A percentile compares a stretch with the other conserved stretches of the same genome.
Evolutionary conservation across 2,888 invertebrate species (phyloP).

Genomic region (Eudasyphora cyanicolor): DNA sequence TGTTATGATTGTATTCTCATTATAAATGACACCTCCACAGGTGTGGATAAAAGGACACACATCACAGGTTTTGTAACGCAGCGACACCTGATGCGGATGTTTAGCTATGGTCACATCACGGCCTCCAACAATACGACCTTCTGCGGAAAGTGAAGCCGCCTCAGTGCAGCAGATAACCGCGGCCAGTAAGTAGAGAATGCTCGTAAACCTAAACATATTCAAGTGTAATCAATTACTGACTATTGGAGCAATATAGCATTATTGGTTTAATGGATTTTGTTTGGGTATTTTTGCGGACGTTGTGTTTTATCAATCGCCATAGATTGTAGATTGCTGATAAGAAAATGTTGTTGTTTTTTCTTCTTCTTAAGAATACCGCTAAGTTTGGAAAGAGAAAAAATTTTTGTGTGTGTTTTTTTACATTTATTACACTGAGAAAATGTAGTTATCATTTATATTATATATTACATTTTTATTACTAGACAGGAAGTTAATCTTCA

Average conservation of each 20-base stretch:
- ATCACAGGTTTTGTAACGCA: constrained; percentile 66
- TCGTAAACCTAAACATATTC: constrained; percentile 27
- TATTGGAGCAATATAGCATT: background rate
- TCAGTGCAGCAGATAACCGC: background rate
- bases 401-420: too few species aligned
- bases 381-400: too few species aligned
- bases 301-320: background rate
- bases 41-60: constrained; percentile 40
- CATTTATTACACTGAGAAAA: too few species aligned
- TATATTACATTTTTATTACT: too few species aligned
- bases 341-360: too few species aligned
- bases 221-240: constrained; percentile 2
- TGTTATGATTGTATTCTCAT: constrained; percentile 75
- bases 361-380: too few species aligned
- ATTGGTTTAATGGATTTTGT: background rate
- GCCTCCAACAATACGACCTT: constrained; percentile 73
- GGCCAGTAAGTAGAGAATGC: background rate
- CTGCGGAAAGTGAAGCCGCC: constrained; percentile 39
- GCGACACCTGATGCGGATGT: constrained; percentile 71
- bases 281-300: background rate
- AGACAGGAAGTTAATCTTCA: too few species aligned
- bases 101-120: constrained; percentile 63
- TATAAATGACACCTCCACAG: constrained; percentile 72
- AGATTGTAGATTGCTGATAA: background rate
- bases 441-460: too few species aligned